Evolutionary conservation across 2,797 vertebrate genomes (phyloP), one percentile per base, ranked within the genome.

Genomic region (Podargus strigoides): DNA sequence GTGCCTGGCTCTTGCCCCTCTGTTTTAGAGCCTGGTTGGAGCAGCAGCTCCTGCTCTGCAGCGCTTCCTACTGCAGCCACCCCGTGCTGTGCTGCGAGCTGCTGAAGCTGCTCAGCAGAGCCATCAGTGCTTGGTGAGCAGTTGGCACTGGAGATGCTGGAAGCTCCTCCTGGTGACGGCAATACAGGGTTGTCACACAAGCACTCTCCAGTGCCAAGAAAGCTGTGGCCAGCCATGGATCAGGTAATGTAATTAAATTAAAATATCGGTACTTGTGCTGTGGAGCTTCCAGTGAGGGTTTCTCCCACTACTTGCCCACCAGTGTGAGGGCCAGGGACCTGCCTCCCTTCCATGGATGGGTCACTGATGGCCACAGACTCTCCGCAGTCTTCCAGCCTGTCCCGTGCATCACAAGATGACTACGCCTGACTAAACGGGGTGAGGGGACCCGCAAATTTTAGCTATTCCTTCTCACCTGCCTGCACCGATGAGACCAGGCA

Each of bases 121-220:
- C 30, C 4, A 0, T 36, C 10, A 7, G 47, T 27, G 46, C 55
- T n/a, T 1, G 0, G 32, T 19, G 41, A 22, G 70, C 39, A 49
- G 55, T 41, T 1, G 1, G n/a, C 3, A 3, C 23, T 0, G 10
- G 62, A 64, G 58, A 4, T 12, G 27, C 90, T 85, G 50, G 74
- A 79, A 80, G 32, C 23, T 87, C 15, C 50, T 84, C 6, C 8
- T 70, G 34, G 16, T 6, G 34, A 18, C 10, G 37, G 18, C 70
- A 49, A 3, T 6, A 10, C 1, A 4, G 32, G 2, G 5, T 12
- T 89, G 52, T 66, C 10, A 6, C 47, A 18, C 22, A 73, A 50
- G 32, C 21, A 1, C 24, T 76, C 24, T 58, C 36, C 36, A 36
- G 42, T 13, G 70, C 26, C 34, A 52, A 58, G 64, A 44, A 59